Evolutionary conservation across 2,797 vertebrate species (phyloP), one percentile per base, ranked within the genome.

Genomic region (Acanthurus tractus): DNA sequence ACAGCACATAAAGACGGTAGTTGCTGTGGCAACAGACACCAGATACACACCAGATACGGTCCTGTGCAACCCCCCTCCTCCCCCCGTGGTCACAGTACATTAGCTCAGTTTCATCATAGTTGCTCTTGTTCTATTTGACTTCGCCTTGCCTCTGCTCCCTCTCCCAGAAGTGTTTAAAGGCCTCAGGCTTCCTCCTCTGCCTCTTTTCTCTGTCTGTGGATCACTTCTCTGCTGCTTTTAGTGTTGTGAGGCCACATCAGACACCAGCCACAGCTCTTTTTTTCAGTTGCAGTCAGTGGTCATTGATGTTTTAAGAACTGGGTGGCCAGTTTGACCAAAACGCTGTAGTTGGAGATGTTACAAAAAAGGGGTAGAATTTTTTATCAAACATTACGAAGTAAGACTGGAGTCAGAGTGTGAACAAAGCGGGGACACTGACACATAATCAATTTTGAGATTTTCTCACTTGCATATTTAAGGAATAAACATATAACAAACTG

Each of bases 11-110:
- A 75, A 72, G 84, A 78, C 6, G 42, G 38, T 22, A 13, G 89
- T 93, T 89, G 77, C 88, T 74, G 83, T 85, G 81, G 89, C 81
- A 91, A 92, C 90, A 87, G 83, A 87, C 83, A 34, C 29, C 29
- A 34, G 29, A 34, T 34, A 34, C 29, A 82, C 76, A 79, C 53
- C 78, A 85, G 72, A 75, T 66, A 69, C 15, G 2, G 57, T 55
- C 62, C 63, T 20, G 34, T 17, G 36, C 54, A n/a, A 52, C n/a
- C 42, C 22, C 70, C 62, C 29, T 1, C 57, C 68, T 52, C 59
- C 70, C 42, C 45, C 44, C 11, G 13, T 79, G 84, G 88, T 90
- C 83, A 86, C 64, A 77, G 81, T 52, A 85, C 85, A 89, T 93
- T 89, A 89, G 79, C 80, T 91, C 52, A 64, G 65, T 86, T 84